Evolutionary conservation across 2,888 invertebrate species (phyloP).

Genomic region (Pterostichus niger): DNA sequence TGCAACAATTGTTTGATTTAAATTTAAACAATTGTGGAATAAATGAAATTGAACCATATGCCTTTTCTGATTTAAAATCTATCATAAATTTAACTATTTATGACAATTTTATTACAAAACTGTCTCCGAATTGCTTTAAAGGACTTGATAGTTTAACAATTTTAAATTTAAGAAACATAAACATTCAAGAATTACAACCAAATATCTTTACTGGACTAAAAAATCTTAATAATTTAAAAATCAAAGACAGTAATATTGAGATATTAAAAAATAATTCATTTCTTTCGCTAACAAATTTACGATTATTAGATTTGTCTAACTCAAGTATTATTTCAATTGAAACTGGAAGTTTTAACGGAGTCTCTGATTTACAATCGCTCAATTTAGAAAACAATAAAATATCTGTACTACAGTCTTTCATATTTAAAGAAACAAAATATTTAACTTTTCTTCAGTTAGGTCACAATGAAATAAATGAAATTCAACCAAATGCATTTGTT

Average conservation of each 20-base stretch:
- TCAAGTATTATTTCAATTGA: not conserved
- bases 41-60: not conserved
- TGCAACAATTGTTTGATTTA: not conserved
- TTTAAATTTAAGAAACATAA: slow-evolving; percentile 17
- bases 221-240: not conserved
- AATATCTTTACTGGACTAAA: slow-evolving; percentile 26
- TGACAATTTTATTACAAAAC: not conserved
- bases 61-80: not conserved
- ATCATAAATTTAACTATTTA: not conserved
- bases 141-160: not conserved
- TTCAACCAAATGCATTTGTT: slow-evolving; percentile 33
- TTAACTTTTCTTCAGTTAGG: not conserved
- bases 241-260: not conserved
- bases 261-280: not conserved
- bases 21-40: not conserved
- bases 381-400: slow-evolving; percentile 37
- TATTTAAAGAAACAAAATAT: slow-evolving; percentile 12
- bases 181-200: not conserved
- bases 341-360: slow-evolving; percentile 12
- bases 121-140: not conserved
- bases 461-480: slow-evolving; percentile 26
- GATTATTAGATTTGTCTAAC: not conserved
- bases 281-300: not conserved
- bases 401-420: not conserved
- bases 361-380: not conserved